Percentiles rank a stretch among this genome's conserved stretches.
Conservation (phyloP, 2,113 vertebrate species). For the Sander vitreus region DNA sequence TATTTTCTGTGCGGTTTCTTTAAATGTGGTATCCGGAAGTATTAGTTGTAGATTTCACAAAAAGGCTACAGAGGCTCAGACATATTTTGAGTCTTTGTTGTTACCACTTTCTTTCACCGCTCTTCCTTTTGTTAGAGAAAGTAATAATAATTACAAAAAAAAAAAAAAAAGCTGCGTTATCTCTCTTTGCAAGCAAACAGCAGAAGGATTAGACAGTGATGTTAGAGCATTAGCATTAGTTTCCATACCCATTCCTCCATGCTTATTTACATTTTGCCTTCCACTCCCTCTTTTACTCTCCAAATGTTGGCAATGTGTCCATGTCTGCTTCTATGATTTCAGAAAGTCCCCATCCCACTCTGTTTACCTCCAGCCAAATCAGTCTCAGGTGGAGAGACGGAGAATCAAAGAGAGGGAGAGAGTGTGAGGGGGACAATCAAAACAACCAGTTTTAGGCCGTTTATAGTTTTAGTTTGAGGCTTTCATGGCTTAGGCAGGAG, state of each 20-base stretch:
- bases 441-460: constrained; percentile 13
- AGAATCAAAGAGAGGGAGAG: constrained; percentile 1
- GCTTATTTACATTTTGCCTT: constrained; percentile 23
- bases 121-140: not conserved
- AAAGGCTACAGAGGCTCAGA: not conserved
- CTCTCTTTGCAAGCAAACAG: not conserved
- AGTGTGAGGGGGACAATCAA: constrained; percentile 7
- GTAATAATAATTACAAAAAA: not conserved
- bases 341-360: constrained; percentile 25
- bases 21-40: constrained; percentile 10
- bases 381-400: constrained; percentile 17
- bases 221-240: constrained; percentile 40
- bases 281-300: constrained; percentile 16
- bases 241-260: constrained; percentile 26
- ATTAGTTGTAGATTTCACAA: not conserved
- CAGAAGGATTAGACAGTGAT: constrained; percentile 41
- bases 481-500: not conserved
- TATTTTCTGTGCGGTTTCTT: not conserved
- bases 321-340: constrained; percentile 48
- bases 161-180: not conserved
- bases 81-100: not conserved
- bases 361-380: constrained; percentile 50
- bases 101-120: no score
- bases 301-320: constrained; percentile 41
- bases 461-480: constrained; percentile 25